A percentile compares a stretch with the other conserved stretches of the same genome.
Evolutionary conservation across 2,888 invertebrate genomes (phyloP).

Genomic region (Metopia argyrocephala): DNA sequence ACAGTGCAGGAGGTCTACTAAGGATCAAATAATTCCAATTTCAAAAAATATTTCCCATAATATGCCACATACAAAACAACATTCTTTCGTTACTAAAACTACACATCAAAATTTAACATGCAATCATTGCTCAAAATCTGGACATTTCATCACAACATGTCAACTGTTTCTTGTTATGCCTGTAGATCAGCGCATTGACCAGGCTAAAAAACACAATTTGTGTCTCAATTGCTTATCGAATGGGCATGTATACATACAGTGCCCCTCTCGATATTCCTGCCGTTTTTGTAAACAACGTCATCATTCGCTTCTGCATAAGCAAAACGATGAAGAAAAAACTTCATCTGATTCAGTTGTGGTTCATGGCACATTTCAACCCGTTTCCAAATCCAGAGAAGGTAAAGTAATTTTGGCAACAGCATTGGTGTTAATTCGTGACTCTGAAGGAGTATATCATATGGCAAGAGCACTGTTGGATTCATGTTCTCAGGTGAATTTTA

Average conservation of each 20-base stretch:
- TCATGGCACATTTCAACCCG: conserved; percentile 16
- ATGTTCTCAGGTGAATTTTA: too few species aligned
- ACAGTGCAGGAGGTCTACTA: too few species aligned
- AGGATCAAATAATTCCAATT: too few species aligned
- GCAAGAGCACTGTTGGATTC: too few species aligned
- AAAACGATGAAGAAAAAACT: conserved; percentile 18
- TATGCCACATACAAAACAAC: background rate
- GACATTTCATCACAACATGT: conserved; percentile 23
- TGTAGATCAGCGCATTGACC: conserved; percentile 5
- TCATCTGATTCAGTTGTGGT: background rate
- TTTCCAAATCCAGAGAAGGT: too few species aligned
- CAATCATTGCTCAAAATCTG: conserved; percentile 24
- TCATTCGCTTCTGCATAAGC: conserved; percentile 34
- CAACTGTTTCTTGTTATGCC: conserved; percentile 8
- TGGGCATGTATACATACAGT: too few species aligned
- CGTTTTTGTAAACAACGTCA: conserved; percentile 43
- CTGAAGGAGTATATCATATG: too few species aligned
- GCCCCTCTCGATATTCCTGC: too few species aligned
- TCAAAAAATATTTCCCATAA: conserved; percentile 18
- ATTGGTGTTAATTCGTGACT: too few species aligned
- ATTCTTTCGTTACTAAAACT: conserved; percentile 3
- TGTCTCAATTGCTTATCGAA: too few species aligned
- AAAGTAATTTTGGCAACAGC: too few species aligned
- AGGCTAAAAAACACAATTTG: conserved; percentile 5
- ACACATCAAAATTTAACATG: background rate